These are phyloP conservation scores for Pentalonia nigronervosa DNA, from an alignment of 1,140 invertebrate species.

Conservation along the genomic window DNA sequence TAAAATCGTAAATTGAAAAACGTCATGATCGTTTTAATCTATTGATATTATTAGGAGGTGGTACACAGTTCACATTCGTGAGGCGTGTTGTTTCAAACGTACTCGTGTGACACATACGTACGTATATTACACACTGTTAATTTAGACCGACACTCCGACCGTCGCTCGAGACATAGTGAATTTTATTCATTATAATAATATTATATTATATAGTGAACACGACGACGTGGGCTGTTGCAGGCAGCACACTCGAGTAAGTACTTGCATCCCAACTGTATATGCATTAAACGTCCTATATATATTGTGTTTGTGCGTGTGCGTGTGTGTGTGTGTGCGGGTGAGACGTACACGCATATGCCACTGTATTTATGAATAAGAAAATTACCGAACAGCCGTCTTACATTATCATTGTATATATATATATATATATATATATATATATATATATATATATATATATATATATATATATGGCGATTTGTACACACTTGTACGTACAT, in stretches of 20 bases:
- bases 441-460: background rate
- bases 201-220: background rate
- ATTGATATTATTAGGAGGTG: background rate
- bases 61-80: background rate
- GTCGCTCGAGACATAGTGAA: background rate
- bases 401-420: background rate
- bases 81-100: background rate
- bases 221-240: background rate
- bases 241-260: background rate
- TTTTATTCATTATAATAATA: background rate
- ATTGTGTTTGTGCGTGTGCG: too few relatives aligned
- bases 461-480: background rate
- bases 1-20: background rate
- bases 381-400: background rate
- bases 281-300: background rate
- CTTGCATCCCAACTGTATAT: background rate
- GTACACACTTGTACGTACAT: background rate
- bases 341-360: background rate
- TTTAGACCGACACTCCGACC: background rate
- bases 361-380: conserved; percentile 14
- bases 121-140: too few relatives aligned
- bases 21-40: background rate
- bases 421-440: too few relatives aligned
- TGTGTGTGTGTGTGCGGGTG: too few relatives aligned
- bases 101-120: background rate